A percentile compares a stretch with the other conserved stretches of the same genome.
Conservation (phyloP, 1,140 invertebrate genomes). For the Atopsyche davidsoni region DNA sequence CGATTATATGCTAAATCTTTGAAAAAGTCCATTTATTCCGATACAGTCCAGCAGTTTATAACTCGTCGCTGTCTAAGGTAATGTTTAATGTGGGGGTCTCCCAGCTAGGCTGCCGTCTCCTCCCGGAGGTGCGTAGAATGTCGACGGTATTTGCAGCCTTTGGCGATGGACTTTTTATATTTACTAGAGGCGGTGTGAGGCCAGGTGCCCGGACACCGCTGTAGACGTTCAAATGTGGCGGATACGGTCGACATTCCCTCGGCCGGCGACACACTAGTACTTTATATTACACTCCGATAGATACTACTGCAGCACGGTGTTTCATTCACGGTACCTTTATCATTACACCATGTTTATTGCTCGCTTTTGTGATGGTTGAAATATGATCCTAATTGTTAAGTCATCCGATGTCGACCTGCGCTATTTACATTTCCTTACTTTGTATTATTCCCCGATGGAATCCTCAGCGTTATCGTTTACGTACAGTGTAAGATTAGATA, state of each 20-base stretch:
- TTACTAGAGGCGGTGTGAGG: no score
- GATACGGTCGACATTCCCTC: slow-evolving; percentile 15
- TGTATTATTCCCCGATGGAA: not conserved
- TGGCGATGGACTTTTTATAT: slow-evolving; percentile 9
- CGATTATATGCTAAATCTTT: slow-evolving; percentile 19
- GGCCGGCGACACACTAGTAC: slow-evolving; percentile 12
- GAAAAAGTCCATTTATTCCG: slow-evolving; percentile 25
- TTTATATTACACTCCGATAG: slow-evolving; percentile 25
- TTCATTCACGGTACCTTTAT: slow-evolving; percentile 25
- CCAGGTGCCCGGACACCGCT: no score
- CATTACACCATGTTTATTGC: slow-evolving; percentile 25
- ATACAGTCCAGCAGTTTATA: no score
- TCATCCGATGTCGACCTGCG: no score
- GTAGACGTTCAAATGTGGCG: slow-evolving; percentile 3
- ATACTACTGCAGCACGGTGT: slow-evolving; percentile 20
- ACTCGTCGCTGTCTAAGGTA: slow-evolving; percentile 12
- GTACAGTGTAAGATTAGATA: not conserved
- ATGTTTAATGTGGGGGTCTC: slow-evolving; percentile 13
- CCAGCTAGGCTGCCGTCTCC: no score
- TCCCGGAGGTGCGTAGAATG: no score
- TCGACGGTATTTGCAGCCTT: slow-evolving; percentile 20
- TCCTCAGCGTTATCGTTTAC: no score
- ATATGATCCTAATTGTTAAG: slow-evolving; percentile 21
- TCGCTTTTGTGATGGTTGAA: slow-evolving; percentile 30
- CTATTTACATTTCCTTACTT: no score